Base-by-base conservation (phyloP, 2,113 vertebrate species). In the Psilopogon haemacephalus region DNA sequence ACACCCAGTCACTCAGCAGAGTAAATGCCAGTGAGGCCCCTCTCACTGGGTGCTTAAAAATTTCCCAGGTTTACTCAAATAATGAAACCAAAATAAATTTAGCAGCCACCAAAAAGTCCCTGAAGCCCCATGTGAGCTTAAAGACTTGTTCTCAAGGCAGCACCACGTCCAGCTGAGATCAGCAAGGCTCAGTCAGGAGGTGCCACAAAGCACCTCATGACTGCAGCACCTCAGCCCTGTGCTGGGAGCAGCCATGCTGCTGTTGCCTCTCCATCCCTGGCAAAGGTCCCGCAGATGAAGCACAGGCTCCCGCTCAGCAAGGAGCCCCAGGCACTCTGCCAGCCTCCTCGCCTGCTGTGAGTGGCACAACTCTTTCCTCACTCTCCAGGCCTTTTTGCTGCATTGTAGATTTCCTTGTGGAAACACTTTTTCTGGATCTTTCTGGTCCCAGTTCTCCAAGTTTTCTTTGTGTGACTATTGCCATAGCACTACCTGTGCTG, bases 41-140 rank as follows among this genome's bases (percentile, higher is more conserved):
- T 84, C 79, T 54, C 42, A 77, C 42, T 42, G 6, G 37, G 48
- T 40, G 76, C 55, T 88, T 40, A 90, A 98, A 94, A 97, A 96
- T 96, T 97, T 95, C 95, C 95, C 93, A 94, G 32, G 85, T 94
- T 97, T 96, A 97, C 95, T 98, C 97, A 98, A 94, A 95, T 79
- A 88, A 89, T 9, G 93, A 96, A 95, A 96, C 54, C 54, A 84
- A 93, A 96, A 86, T 90, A 93, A 85, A 96, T 95, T 97, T 94
- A 97, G 96, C 93, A 91, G 89, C 77, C 50, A 68, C 27, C 59
- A 84, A 95, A 98, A 98, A 98, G 92, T 81, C 97, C 97, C 97
- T 92, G 81, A 76, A 88, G 88, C 58, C 6, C 54, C 9, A n/a
- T 2, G 9, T 54, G 77, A 91, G 71, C 35, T 62, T 32, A 5